phyloP scores from a whole-genome alignment of 2,113 vertebrate species.

The Microcebus lehilahytsara region DNA sequence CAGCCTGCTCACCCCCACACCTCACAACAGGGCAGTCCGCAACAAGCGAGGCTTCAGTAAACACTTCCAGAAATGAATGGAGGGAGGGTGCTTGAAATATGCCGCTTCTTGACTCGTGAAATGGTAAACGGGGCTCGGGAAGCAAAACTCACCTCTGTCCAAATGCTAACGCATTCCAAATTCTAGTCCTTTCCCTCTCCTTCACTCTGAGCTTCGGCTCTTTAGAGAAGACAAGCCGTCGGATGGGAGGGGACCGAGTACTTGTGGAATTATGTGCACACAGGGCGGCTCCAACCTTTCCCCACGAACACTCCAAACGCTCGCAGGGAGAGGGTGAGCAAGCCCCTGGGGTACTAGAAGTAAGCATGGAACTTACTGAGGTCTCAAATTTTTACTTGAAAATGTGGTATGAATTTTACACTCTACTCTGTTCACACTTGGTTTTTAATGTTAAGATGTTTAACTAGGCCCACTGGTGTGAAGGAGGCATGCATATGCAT shows the following conservation, averaged over 20 bases:
- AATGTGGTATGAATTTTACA: not conserved
- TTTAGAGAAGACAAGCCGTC: not conserved
- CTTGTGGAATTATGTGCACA: not conserved
- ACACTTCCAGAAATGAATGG: not conserved
- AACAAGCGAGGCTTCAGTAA: not conserved
- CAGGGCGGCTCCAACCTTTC: too few species aligned
- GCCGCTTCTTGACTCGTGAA: not conserved
- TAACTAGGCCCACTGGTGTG: not conserved
- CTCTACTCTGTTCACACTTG: not conserved
- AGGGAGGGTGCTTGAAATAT: not conserved
- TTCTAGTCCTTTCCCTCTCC: too few species aligned
- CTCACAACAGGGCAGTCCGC: not conserved
- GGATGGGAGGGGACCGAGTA: not conserved
- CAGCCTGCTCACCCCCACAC: not conserved
- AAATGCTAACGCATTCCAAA: not conserved
- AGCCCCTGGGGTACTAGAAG: not conserved
- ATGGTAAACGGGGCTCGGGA: not conserved
- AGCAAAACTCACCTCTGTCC: not conserved
- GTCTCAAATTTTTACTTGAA: not conserved
- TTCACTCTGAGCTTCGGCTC: not conserved
- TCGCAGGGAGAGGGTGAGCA: not conserved
- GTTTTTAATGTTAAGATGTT: not conserved
- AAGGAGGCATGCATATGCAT: fast-evolving
- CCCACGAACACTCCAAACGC: not conserved
- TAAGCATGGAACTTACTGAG: not conserved